These are phyloP conservation scores for Odontomachus brunneus DNA, from an alignment of 1,140 invertebrate genomes.

Conservation along the genomic window DNA sequence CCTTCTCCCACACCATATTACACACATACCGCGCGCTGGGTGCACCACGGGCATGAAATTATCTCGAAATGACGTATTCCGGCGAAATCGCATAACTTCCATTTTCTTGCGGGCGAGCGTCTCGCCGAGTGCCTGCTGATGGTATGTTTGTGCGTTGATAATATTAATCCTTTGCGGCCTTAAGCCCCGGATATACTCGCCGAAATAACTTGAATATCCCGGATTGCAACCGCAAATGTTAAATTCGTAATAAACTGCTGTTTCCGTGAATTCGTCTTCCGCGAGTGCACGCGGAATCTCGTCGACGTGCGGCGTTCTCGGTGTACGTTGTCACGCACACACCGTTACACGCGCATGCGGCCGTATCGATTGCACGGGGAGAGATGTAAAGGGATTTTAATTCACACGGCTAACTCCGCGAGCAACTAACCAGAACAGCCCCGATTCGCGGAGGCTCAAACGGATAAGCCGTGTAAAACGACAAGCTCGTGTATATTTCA, in stretches of 20 bases:
- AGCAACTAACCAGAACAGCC: no score
- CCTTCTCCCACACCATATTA: background rate
- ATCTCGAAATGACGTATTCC: constrained; percentile 24
- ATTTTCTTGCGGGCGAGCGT: background rate
- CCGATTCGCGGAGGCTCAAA: background rate
- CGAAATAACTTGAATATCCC: constrained; percentile 28
- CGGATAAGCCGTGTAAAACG: background rate
- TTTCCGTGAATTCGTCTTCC: background rate
- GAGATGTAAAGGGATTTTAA: no score
- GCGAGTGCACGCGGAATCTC: background rate
- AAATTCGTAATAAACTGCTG: constrained; percentile 20
- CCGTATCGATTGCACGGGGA: no score
- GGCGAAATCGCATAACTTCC: constrained; percentile 6
- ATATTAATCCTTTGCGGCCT: constrained; percentile 12
- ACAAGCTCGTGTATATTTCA: background rate
- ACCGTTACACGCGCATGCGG: no score
- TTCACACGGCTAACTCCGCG: no score
- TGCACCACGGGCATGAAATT: background rate
- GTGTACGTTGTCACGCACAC: no score
- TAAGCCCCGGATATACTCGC: background rate
- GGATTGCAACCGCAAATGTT: background rate
- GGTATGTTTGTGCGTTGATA: constrained; percentile 9
- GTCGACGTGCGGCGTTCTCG: no score
- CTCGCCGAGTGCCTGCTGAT: background rate
- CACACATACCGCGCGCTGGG: background rate